phyloP scores from a whole-genome alignment of 2,888 invertebrate genomes.

The Epistrophella euchroma region DNA sequence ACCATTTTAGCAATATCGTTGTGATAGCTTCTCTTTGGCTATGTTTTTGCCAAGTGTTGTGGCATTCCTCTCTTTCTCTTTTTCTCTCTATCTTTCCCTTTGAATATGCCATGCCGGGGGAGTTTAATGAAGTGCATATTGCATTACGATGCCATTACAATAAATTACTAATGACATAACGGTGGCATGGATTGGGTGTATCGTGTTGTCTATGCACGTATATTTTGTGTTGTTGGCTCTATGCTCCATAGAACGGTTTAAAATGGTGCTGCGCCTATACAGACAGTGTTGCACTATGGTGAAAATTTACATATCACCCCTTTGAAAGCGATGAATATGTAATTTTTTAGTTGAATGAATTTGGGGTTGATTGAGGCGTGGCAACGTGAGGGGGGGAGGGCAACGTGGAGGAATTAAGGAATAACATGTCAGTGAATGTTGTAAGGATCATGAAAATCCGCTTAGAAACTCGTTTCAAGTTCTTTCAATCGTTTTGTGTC shows the following conservation, averaged over 20 bases:
- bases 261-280: constrained; percentile 44
- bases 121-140: constrained; percentile 76
- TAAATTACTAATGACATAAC: constrained; percentile 76
- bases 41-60: constrained; percentile 21
- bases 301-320: constrained; percentile 71
- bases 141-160: constrained; percentile 76
- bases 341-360: constrained; percentile 63
- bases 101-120: constrained; percentile 39
- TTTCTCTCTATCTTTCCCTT: not conserved
- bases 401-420: not conserved
- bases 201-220: constrained; percentile 41
- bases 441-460: constrained; percentile 38
- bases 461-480: constrained; percentile 29
- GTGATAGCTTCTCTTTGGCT: constrained; percentile 68
- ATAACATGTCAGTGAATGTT: not conserved
- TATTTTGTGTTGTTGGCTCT: constrained; percentile 3
- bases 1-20: constrained; percentile 41
- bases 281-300: constrained; percentile 53
- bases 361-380: constrained; percentile 51
- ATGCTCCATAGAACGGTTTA: constrained; percentile 23
- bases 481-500: not conserved
- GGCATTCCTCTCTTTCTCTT: constrained; percentile 3
- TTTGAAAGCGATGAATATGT: constrained; percentile 71
- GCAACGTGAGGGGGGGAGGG: not conserved
- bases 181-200: constrained; percentile 57